Percentiles rank a stretch among this genome's conserved stretches.
Evolutionary conservation across 1,140 invertebrate genomes (phyloP).

Genomic region (Heliconius himera): DNA sequence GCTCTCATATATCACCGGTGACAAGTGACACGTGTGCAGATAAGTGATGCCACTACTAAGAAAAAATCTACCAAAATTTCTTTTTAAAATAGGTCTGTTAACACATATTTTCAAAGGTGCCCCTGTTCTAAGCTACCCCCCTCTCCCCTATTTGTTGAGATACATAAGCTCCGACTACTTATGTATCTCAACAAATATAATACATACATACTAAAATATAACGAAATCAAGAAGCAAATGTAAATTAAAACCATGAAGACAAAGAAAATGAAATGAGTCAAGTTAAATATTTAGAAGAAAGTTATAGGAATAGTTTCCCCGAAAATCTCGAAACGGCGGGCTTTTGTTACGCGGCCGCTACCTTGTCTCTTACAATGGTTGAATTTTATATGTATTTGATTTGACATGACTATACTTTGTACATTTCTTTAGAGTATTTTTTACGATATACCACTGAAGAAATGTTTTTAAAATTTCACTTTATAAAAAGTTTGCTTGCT

Average conservation of each 20-base stretch:
- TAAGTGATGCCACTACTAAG: too few species aligned
- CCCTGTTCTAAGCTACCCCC: too few species aligned
- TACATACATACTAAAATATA: not conserved
- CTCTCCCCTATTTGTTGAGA: too few species aligned
- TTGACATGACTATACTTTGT: not conserved
- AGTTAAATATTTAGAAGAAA: not conserved
- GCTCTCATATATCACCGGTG: too few species aligned
- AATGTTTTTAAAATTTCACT: too few species aligned
- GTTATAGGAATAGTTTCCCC: not conserved
- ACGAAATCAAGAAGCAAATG: not conserved
- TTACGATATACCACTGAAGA: not conserved
- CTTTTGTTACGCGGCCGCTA: not conserved
- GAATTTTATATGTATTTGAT: conserved; percentile 7
- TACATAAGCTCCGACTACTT: not conserved
- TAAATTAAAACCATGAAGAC: not conserved
- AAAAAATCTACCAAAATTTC: too few species aligned
- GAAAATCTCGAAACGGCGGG: not conserved
- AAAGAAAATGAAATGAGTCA: not conserved
- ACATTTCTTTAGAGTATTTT: not conserved
- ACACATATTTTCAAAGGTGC: too few species aligned
- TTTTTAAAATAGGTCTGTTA: too few species aligned
- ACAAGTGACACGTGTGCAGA: too few species aligned
- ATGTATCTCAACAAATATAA: not conserved
- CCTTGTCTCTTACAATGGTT: conserved; percentile 6
- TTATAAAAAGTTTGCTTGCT: not conserved